Evolutionary conservation across 2,888 invertebrate species (phyloP), one percentile per base, ranked within the genome.

Genomic region (Aricia artaxerxes): DNA sequence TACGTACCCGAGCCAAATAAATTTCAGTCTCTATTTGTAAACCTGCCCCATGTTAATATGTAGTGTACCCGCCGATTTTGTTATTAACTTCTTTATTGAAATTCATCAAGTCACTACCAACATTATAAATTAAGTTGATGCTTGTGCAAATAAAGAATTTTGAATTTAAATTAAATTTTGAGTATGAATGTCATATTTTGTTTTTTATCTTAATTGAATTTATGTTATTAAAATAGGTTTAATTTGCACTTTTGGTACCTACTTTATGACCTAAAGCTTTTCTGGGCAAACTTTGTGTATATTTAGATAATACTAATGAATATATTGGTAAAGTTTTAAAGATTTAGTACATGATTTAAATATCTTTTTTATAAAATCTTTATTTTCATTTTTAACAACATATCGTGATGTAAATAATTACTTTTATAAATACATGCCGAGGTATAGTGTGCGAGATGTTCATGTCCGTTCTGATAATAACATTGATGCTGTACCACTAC

Each of bases 1-100:
- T 83, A 87, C 88, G 87, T 88, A 88, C 86, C 86, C 86, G 69
- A 86, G 87, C 85, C 88, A 87, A 88, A 92, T 92, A 92, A 91
- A 92, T 92, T 90, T 88, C 87, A 83, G 84, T 84, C 87, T 89
- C 88, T 90, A 91, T 92, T 92, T 91, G 90, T 88, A 87, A 87
- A 87, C 86, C 84, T 91, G 80, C 78, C 81, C 77, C 31, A 60
- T 81, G 79, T 78, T 61, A 49, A 64, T 57, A 78, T 69, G 69
- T 80, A 79, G 69, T 69, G 13, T 69, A 69, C 69, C 13, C 35
- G 35, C 5, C 35, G 13, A 69, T 16, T 69, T 69, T 35, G 35
- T 35, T 64, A 35, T 69, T 4, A 69, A 69, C 69, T 38, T 35
- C 11, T 1, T 31, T 64, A 4, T 64, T 11, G 64, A 64, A 31